Evolutionary conservation across 2,113 vertebrate genomes (phyloP).

Genomic region (Eurypyga helias): DNA sequence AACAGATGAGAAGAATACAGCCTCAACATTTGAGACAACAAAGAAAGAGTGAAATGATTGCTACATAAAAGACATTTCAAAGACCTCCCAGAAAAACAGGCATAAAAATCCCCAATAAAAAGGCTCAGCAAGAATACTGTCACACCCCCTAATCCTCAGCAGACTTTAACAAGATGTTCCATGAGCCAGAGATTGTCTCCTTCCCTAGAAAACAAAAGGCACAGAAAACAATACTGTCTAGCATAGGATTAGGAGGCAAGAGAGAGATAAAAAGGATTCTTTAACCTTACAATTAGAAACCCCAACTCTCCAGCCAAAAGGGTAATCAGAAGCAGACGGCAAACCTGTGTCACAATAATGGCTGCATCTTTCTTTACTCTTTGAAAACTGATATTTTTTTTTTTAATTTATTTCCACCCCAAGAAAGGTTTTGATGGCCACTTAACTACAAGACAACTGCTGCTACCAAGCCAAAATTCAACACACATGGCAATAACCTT

Average conservation of each 20-base stretch:
- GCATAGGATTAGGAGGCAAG: conserved; percentile 65
- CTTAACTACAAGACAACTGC: conserved; percentile 48
- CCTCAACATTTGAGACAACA: conserved; percentile 68
- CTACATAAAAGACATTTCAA: conserved; percentile 75
- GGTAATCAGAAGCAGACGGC: conserved; percentile 58
- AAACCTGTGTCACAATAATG: conserved; percentile 51
- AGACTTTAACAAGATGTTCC: conserved; percentile 76
- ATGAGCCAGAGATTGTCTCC: conserved; percentile 65
- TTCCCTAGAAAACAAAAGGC: conserved; percentile 74
- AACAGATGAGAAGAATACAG: conserved; percentile 62
- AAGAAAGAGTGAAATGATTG: conserved; percentile 71
- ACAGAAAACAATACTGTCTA: conserved; percentile 58
- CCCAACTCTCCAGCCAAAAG: conserved; percentile 33
- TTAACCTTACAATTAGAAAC: conserved; percentile 67
- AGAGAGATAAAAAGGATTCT: conserved; percentile 72
- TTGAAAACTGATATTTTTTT: conserved; percentile 64
- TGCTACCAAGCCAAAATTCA: conserved; percentile 44
- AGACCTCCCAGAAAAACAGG: conserved; percentile 72
- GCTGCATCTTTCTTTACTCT: conserved; percentile 45
- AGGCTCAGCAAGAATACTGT: conserved; percentile 69
- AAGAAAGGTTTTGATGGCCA: conserved; percentile 41
- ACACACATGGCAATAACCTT: conserved; percentile 63
- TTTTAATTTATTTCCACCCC: conserved; percentile 19
- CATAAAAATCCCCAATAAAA: conserved; percentile 74
- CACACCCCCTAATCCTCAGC: conserved; percentile 72